Evolutionary conservation across 2,888 invertebrate species (phyloP).

Genomic region (Hoplodrina ambigua): DNA sequence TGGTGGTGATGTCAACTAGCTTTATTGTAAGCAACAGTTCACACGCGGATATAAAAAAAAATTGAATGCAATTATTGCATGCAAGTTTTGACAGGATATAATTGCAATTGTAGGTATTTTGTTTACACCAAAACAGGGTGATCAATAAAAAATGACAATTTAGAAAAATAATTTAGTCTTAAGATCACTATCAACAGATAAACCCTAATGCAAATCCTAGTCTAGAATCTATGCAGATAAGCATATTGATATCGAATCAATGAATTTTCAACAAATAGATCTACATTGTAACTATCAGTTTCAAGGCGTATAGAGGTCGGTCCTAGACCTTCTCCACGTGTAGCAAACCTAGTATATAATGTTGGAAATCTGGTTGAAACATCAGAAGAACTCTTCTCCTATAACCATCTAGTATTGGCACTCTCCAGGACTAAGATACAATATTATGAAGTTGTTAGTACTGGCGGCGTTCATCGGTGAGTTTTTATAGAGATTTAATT

Average conservation of each 20-base stretch:
- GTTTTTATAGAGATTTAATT: conserved; percentile 55
- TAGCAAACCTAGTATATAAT: conserved; percentile 78
- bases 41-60: too few relatives aligned
- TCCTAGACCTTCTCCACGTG: conserved; percentile 70
- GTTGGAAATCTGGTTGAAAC: neutral
- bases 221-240: conserved; percentile 38
- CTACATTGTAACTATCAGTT: conserved; percentile 66
- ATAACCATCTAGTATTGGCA: conserved; percentile 57
- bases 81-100: too few relatives aligned
- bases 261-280: conserved; percentile 46
- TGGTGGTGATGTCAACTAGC: too few relatives aligned
- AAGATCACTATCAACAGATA: neutral
- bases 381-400: conserved; percentile 82
- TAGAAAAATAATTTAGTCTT: too few relatives aligned
- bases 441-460: conserved; percentile 80
- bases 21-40: too few relatives aligned
- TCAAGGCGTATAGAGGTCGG: conserved; percentile 50
- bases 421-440: conserved; percentile 50
- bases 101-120: too few relatives aligned
- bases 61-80: too few relatives aligned
- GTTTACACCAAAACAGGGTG: too few relatives aligned
- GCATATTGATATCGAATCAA: conserved; percentile 14
- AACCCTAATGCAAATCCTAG: conserved; percentile 16
- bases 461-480: conserved; percentile 85
- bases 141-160: too few relatives aligned